Evolutionary conservation across 2,797 vertebrate species (phyloP), one percentile per base, ranked within the genome.

Genomic region (Momotus momota): DNA sequence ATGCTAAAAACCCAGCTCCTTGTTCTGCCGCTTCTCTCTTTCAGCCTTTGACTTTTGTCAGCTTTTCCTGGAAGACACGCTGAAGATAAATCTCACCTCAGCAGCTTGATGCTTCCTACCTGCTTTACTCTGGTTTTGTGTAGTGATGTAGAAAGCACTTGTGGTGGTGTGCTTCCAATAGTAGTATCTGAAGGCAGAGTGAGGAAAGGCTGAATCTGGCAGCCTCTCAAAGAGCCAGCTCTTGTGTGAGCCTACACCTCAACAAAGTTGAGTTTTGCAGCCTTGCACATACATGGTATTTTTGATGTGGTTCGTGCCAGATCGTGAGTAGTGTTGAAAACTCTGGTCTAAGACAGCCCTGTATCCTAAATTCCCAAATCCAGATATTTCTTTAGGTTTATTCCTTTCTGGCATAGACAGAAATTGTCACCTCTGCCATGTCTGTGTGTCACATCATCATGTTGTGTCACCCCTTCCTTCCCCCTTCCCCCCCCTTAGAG

Each of bases 401-500:
- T 64, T 94, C 16, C 20, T 64, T 75, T 65, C 45, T 84, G 18
- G 9, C 62, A 55, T 40, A 88, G 27, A 13, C 5, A 67, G 40
- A 71, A 79, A 38, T 29, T 52, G 49, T 51, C 43, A 45, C 16
- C 43, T 45, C 43, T 16, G 35, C 35, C 19, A 7, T 13, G 51
- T 29, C 51, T 26, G 26, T 52, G 51, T 52, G 12, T 14, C 48
- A 22, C 48, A 48, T 23, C 27, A 51, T 27, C 26, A 15, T 51
- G 49, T 61, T 27, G 17, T 40, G 16, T 40, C 14, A 35, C 35
- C 9, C 9, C 5, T 29, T 5, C 15, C 58, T 25, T 17, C 2
- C 1, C 8, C 5, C 14, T 3, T 4, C 1, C 2, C 1, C 1
- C 1, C 1, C 0, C 6, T 8, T 58, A 29, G 35, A 48, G 43